Percentiles rank a stretch among this genome's conserved stretches.
These are phyloP conservation scores for Holothuria glaberrima DNA, from an alignment of 35 echinoderm and acorn worm species.

Conservation along the genomic window DNA sequence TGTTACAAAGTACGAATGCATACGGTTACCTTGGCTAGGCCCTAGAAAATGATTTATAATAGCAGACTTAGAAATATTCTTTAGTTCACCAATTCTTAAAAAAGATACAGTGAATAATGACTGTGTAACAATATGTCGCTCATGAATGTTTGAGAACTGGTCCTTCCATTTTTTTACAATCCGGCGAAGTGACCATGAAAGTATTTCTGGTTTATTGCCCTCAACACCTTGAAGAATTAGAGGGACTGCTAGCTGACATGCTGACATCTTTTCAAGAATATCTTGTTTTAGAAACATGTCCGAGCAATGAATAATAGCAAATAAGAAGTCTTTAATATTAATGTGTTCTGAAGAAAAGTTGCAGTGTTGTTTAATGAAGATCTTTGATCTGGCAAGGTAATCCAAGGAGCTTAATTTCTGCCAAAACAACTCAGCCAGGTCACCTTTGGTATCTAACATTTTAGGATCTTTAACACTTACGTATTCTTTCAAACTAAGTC, in stretches of 20 bases:
- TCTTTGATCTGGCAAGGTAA: background rate
- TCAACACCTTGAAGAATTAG: slow-evolving; percentile 1
- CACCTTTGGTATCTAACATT: background rate
- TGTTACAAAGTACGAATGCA: background rate
- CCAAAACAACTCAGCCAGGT: slow-evolving; percentile 17
- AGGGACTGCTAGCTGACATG: slow-evolving; percentile 28
- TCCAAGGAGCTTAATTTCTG: background rate
- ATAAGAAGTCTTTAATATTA: background rate
- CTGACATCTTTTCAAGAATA: slow-evolving; percentile 19
- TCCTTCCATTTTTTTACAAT: slow-evolving; percentile 55
- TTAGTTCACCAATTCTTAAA: slow-evolving; percentile 13
- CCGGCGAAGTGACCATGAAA: slow-evolving; percentile 5
- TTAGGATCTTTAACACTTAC: slow-evolving; percentile 1
- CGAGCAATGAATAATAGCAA: background rate
- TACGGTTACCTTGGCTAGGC: background rate
- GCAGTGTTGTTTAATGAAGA: background rate
- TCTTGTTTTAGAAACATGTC: slow-evolving; percentile 29
- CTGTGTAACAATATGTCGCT: slow-evolving; percentile 8
- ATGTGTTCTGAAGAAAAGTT: background rate
- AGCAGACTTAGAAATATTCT: slow-evolving; percentile 7
- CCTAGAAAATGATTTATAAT: slow-evolving; percentile 17
- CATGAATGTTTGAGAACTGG: background rate
- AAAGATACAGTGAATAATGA: background rate
- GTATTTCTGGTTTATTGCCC: background rate
- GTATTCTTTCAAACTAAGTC: background rate